Base-by-base conservation (phyloP, 2,797 vertebrate genomes). In the Yasuhikotakia modesta region DNA sequence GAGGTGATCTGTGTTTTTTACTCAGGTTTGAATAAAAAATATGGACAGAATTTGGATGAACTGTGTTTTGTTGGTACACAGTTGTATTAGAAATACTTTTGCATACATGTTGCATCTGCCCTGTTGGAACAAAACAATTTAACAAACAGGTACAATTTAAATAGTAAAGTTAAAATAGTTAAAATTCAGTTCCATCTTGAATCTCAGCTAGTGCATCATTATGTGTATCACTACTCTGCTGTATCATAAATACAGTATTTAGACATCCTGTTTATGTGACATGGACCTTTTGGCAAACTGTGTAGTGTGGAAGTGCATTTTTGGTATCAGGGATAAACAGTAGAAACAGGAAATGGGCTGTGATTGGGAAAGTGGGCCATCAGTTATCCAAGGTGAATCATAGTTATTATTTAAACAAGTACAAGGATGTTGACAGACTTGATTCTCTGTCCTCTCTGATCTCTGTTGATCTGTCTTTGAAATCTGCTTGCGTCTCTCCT, bases 401-500 rank as follows among this genome's bases (percentile, higher is more conserved):
- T 83, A 89, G 91, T 93, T 64, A 63, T 43, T 43, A 65, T 27
- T 43, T 43, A 43, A 43, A 43, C 39, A 43, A 43, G 39, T 10
- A 43, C 39, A 43, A 2, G 7, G 39, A 43, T 43, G 39, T 43
- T 43, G 39, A 17, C 19, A 52, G 12, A 30, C 4, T 30, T n/a
- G 11, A 55, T 43, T 22, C 14, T 55, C 16, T 68, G 45, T 22
- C 32, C 53, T 63, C 14, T 30, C 27, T 27, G 27, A 53, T 48
- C 65, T 45, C 16, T 27, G 17, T 22, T 45, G 27, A 48, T 65
- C 19, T 83, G 13, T 90, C 88, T 88, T 85, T 57, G 17, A 17
- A 52, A 43, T 50, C 55, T 65, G 71, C 90, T 89, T 88, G 87
- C 70, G 30, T 67, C 87, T 93, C 90, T 90, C 90, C 92, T 91